Base-by-base conservation (phyloP, 2,797 vertebrate species). In the Dryobates pubescens region DNA sequence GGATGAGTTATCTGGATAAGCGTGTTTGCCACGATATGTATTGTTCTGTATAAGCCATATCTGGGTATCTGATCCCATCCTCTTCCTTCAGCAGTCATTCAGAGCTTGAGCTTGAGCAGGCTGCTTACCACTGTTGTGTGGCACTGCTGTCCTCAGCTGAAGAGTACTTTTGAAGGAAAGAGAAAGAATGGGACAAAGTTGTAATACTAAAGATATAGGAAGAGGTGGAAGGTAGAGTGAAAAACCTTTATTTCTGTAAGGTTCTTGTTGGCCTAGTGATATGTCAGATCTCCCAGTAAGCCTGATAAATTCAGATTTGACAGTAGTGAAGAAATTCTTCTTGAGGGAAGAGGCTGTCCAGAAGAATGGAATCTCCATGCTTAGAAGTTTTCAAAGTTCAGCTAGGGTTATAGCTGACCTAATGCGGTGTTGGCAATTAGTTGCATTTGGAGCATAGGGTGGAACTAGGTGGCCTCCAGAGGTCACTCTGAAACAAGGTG, bases 11-110 rank as follows among this genome's bases (percentile, higher is more conserved):
- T 3, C 6, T 24, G 32, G 62, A 32, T 53, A 54, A 64, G 30
- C 36, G 53, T 2, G 0, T 84, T 79, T 62, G 17, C 38, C 45
- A 6, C 36, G 4, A 5, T 68, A 27, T 0, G 0, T 68, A 3
- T 47, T 86, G 8, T 26, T 63, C 23, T 61, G 26, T 20, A 20
- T 74, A 22, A 68, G 36, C 30, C 23, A 3, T 59, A 34, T 29
- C 17, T 68, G 54, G 17, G n/a, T 81, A 19, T 20, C 32, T 84
- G 51, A 45, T 54, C 18, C 30, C 11, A 8, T 82, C 41, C 30
- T 65, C 27, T 53, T 90, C 41, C 58, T 78, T 89, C 56, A 82
- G 67, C 27, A 61, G 0, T 57, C 20, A 7, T 14, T 18, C 38
- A 34, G 17, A 54, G 23, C 71, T 84, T 81, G 17, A 54, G 23